Evolutionary conservation across 2,888 invertebrate species (phyloP), one percentile per base, ranked within the genome.

Genomic region (Geophilus truncorum): DNA sequence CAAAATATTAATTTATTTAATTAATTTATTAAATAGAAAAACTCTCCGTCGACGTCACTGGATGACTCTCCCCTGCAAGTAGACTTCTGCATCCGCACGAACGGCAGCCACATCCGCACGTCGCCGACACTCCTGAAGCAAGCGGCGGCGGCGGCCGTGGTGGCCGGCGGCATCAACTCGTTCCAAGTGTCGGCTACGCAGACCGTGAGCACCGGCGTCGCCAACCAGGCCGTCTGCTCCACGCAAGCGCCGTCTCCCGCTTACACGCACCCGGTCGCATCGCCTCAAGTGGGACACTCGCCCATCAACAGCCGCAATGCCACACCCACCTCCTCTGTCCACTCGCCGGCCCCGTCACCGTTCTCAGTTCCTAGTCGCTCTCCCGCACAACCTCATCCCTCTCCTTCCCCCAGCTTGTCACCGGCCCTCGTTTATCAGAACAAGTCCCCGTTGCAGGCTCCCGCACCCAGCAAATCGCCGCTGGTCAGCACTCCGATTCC

Each of bases 401-500:
- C 79, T 30, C 79, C 82, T 9, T 82, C 82, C 32, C 81, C 81
- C n/a, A 81, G 77, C 30, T 79, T 78, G 30, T 80, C 80, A n/a
- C 81, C 81, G 21, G 40, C 40, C 40, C 34, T 5, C 25, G 18
- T 80, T 23, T 82, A 81, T 76, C 82, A 80, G 76, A 81, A 57
- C 28, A 82, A 77, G 62, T 82, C 82, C 15, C 82, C 82, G 18
- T 80, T 77, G 9, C 34, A 80, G 10, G 36, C 82, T 18, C 78
- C 80, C 32, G 75, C 79, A n/a, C 78, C 81, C 34, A 78, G 81
- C 70, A 82, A 80, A 79, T 82, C 82, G 32, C 82, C 82, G n/a
- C 81, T 81, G 70, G 78, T 79, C 36, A 81, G 76, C 76, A 36
- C 32, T 23, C 28, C 34, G 32, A 30, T 78, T 23, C 86, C 87